Evolutionary conservation across 2,797 vertebrate genomes (phyloP), one percentile per base, ranked within the genome.

Genomic region (Pangasius larnaudii): DNA sequence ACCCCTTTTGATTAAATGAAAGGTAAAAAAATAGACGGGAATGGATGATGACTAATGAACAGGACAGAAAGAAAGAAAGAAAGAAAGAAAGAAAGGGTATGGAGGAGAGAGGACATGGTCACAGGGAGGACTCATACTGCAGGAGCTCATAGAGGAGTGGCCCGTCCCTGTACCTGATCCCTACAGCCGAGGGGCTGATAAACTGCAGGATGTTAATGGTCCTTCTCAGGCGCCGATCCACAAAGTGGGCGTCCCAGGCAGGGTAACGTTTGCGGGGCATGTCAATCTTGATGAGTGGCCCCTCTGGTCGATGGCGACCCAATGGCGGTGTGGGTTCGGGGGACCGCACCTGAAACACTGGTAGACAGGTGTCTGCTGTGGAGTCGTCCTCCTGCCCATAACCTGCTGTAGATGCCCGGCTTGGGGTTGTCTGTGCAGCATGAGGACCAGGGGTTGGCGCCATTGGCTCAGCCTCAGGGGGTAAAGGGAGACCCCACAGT

Each of bases 151-250:
- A 99, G 91, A 99, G 97, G 91, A 99, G 96, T 46, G 98, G 98
- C 93, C 98, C 98, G 46, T 99, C 98, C 91, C 98, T 97, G 95
- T 99, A 99, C 88, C 98, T 97, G 94, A 99, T 99, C 93, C 98
- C 98, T 94, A 98, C 98, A 18, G 98, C 98, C 0, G 97, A 97
- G 71, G 98, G 98, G 83, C 98, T 98, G 93, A 99, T 96, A 90
- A 99, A 99, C 95, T 99, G 98, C 93, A 99, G 96, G 94, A 99
- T 98, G 96, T 99, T 99, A 95, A 99, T 99, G 95, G 98, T 99
- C 96, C 98, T 98, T 93, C 98, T 97, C 93, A 99, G 97, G 86
- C 98, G 97, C 93, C 98, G 95, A 97, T 99, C 98, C 93, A 99
- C 98, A 92, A 98, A 99, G 95, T 99, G 98, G 59, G 98, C 98